A percentile compares a stretch with the other conserved stretches of the same genome.
Evolutionary conservation across 2,113 vertebrate genomes (phyloP).

Genomic region (Morone chrysops): DNA sequence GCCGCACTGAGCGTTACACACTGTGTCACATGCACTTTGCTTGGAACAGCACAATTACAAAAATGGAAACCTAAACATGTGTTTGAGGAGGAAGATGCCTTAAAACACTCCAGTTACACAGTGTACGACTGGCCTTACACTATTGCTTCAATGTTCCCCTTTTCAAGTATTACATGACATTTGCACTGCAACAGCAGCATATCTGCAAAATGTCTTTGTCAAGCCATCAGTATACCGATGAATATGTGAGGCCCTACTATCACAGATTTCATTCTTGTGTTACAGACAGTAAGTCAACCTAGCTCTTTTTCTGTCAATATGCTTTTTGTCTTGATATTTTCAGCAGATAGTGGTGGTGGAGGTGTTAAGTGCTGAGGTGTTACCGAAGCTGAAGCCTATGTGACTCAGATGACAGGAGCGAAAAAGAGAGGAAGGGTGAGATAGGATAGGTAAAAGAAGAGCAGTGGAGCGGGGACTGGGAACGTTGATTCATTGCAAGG

Average conservation of each 20-base stretch:
- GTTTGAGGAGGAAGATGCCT: not conserved
- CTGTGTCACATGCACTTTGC: not conserved
- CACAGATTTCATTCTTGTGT: not conserved
- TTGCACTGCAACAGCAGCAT: not conserved
- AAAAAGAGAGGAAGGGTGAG: not conserved
- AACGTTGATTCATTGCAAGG: conserved; percentile 13
- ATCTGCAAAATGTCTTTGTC: conserved; percentile 12
- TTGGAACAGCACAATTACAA: not conserved
- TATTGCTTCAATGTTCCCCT: not conserved
- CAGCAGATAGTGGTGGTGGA: conserved; percentile 29
- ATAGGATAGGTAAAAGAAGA: conserved; percentile 12
- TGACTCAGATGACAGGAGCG: conserved; percentile 36
- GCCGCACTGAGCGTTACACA: not conserved
- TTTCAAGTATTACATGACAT: not conserved
- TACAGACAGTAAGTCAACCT: conserved; percentile 4
- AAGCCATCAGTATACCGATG: not conserved
- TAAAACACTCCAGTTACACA: not conserved
- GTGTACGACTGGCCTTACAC: not conserved
- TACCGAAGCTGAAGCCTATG: conserved; percentile 27
- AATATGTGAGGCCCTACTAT: conserved; percentile 18
- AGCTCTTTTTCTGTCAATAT: conserved; percentile 44
- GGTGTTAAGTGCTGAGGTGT: conserved; percentile 49
- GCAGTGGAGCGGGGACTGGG: conserved; percentile 2
- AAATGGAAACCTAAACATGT: not conserved
- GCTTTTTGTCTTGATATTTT: conserved; percentile 41